phyloP scores from a whole-genome alignment of 2,113 vertebrate genomes.

The Pygoscelis antarcticus region DNA sequence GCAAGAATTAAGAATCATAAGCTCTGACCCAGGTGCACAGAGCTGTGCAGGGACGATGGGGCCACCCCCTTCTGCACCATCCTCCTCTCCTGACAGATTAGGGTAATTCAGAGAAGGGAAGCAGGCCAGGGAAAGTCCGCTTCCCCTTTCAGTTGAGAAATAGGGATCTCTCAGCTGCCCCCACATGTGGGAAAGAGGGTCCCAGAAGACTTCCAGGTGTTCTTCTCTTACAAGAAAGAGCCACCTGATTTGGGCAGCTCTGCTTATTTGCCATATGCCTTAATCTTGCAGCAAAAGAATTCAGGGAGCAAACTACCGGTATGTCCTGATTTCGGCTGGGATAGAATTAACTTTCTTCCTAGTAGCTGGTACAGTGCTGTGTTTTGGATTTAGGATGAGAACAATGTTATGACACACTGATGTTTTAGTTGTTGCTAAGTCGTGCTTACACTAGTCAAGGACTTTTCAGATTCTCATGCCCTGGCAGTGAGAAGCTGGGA shows the following conservation, averaged over 20 bases:
- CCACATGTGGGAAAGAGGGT: neutral
- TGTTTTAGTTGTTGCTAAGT: too few species aligned
- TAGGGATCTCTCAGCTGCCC: neutral
- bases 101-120: neutral
- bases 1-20: neutral
- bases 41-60: neutral
- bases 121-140: neutral
- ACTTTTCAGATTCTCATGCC: too few species aligned
- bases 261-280: neutral
- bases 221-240: neutral
- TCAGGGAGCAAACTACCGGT: neutral
- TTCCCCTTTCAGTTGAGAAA: neutral
- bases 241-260: fast-evolving
- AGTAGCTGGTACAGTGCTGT: too few species aligned
- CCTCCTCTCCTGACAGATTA: neutral
- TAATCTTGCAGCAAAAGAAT: neutral
- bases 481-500: too few species aligned
- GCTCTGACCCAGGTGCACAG: neutral
- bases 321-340: too few species aligned
- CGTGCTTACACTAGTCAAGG: too few species aligned
- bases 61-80: fast-evolving
- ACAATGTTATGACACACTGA: too few species aligned
- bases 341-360: too few species aligned
- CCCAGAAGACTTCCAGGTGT: neutral
- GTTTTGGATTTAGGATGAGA: too few species aligned